Evolutionary conservation across 2,888 invertebrate species (phyloP).

Genomic region (Scaptomyza caliginosa): DNA sequence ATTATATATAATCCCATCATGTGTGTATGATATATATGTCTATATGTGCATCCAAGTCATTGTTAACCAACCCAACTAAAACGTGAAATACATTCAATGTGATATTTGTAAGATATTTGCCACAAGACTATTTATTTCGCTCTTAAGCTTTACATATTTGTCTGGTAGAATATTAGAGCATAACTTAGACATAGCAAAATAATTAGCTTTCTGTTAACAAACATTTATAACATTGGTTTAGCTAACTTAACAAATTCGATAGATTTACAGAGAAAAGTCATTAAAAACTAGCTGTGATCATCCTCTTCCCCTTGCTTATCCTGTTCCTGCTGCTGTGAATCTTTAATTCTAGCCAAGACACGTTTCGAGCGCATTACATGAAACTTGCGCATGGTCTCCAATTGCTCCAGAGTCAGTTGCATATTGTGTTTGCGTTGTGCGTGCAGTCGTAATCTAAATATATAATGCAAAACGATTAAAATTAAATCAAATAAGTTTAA

Average conservation of each 20-base stretch:
- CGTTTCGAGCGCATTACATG: conserved; percentile 62
- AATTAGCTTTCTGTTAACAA: too few relatives aligned
- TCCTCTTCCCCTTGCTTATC: not conserved
- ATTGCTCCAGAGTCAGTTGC: conserved; percentile 53
- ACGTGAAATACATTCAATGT: conserved; percentile 74
- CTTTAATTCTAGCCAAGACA: conserved; percentile 18
- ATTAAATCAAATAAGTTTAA: not conserved
- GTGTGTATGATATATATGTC: conserved; percentile 30
- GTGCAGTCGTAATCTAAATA: conserved; percentile 62
- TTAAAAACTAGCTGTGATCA: too few relatives aligned
- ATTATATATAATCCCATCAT: conserved; percentile 45
- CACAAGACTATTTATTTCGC: conserved; percentile 1
- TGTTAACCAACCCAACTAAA: conserved; percentile 57
- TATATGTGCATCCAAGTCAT: conserved; percentile 57
- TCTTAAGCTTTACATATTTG: not conserved
- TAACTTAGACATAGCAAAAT: too few relatives aligned
- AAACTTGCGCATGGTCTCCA: conserved; percentile 73
- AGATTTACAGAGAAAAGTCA: too few relatives aligned
- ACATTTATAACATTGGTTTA: too few relatives aligned
- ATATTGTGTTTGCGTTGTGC: conserved; percentile 63
- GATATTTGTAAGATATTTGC: conserved; percentile 66
- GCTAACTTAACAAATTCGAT: too few relatives aligned
- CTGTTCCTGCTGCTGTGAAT: not conserved
- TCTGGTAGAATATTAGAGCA: too few relatives aligned
- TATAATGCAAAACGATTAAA: not conserved